Evolutionary conservation across 2,797 vertebrate genomes (phyloP), one percentile per base, ranked within the genome.

Genomic region (Pipistrellus kuhlii): DNA sequence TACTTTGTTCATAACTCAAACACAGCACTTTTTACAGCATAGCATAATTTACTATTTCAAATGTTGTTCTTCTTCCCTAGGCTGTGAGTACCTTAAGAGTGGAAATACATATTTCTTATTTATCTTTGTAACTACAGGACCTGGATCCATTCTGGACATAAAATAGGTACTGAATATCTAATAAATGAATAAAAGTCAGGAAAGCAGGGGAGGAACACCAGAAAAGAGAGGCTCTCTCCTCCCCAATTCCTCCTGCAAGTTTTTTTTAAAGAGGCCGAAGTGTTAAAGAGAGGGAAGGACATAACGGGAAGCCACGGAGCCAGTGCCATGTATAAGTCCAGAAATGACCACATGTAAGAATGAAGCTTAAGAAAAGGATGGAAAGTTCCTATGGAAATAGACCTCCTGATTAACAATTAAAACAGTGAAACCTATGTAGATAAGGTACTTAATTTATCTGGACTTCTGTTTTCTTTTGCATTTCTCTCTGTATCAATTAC

Each of bases 141-240:
- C 53, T 71, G 35, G 66, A 68, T 92, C 71, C 77, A 80, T 38
- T 46, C 23, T n/a, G 32, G 18, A 13, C 46, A 93, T 3, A 35
- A 20, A 53, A 83, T 9, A 83, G 69, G 35, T 23, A 77, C 25
- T 27, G n/a, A 41, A 44, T 46, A 85, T 46, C 20, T 86, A 46
- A 72, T 73, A 82, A 86, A 71, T 59, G 76, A 91, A 32, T 55
- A 88, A 91, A 68, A 90, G 53, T 38, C 8, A 95, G 30, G 32
- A 68, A 62, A 87, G 41, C 27, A 75, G 25, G 55, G 14, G 32
- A 94, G 51, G 21, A 59, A 13, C 64, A 17, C 81, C 35, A 87
- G 44, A 35, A 46, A 90, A 21, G 10, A 48, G 6, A 77, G 17
- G 38, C 27, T 38, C 11, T 55, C 9, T 62, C 21, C 44, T 30